Evolutionary conservation across 2,888 invertebrate genomes (phyloP), one percentile per base, ranked within the genome.

Genomic region (Aspidapion aeneum): DNA sequence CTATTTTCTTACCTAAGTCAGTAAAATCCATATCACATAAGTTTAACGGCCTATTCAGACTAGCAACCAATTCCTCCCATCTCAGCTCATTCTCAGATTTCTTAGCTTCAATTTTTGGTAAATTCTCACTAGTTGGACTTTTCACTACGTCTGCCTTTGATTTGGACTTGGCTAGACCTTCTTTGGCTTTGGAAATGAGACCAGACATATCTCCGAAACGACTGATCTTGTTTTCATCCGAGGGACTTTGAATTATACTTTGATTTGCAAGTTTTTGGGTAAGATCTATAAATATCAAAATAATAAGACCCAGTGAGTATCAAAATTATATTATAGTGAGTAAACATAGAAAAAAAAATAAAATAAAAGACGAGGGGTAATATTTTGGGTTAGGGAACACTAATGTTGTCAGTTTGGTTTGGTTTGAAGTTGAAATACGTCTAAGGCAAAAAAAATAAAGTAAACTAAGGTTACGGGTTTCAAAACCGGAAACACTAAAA

Each of bases 1-100:
- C 12, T 54, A 54, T 16, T 59, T 16, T 22, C 52, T 60, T 58
- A 66, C 67, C 68, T 60, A 99, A 84, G 80, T 98, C 98, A 12
- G 95, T 95, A 80, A 99, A 99, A 80, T 99, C 98, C 74, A 98
- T 85, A 80, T 98, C 98, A 78, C 97, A 96, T 57, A 96, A 85
- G 68, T 92, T 88, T 77, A 94, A 82, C 66, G 91, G 89, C 67
- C 93, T 83, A 65, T 88, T 85, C 71, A 92, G 83, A 68, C 88
- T 89, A 50, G 89, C 87, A 58, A 91, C 89, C 66, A 98, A 80
- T 75, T 94, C 93, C 75, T 98, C 97, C 98, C 98, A 98, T 74
- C 96, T 94, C 1, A 97, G 80, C 74, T 98, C 97, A 74, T 93
- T 94, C 80, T 96, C 96, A 0, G 94, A 91, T 76, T 95, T 92